These are phyloP conservation scores for Tylochromis polylepis DNA, from an alignment of 2,113 vertebrate species.

Conservation along the genomic window DNA sequence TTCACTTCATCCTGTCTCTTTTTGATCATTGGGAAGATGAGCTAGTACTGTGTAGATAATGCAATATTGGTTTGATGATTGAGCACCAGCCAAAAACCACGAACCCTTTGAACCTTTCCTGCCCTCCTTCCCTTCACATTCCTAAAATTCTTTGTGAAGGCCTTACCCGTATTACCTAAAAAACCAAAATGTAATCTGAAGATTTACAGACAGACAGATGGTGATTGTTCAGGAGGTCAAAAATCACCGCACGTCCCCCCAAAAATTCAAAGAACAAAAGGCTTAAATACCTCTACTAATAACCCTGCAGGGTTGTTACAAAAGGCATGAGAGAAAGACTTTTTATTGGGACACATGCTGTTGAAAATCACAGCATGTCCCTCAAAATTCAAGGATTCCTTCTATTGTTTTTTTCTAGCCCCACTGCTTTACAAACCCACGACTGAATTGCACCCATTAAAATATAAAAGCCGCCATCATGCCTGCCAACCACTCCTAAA, in stretches of 20 bases:
- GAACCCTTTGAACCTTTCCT: conserved; percentile 14
- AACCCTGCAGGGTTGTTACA: conserved; percentile 70
- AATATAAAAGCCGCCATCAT: not conserved
- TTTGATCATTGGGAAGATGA: conserved; percentile 29
- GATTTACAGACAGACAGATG: not conserved
- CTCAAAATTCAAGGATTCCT: not conserved
- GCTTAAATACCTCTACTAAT: conserved; percentile 73
- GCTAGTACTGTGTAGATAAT: conserved; percentile 70
- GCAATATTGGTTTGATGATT: conserved; percentile 62
- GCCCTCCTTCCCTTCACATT: not conserved
- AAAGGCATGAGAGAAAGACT: conserved; percentile 36
- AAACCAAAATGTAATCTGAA: not conserved
- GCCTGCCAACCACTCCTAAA: not conserved
- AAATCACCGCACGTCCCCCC: not conserved
- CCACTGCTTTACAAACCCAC: not conserved
- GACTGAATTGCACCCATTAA: not conserved
- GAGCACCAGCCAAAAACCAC: conserved; percentile 62
- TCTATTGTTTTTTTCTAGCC: not conserved
- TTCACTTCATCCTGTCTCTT: conserved; percentile 40
- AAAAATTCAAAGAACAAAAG: conserved; percentile 27
- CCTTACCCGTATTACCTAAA: not conserved
- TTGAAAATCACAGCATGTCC: not conserved
- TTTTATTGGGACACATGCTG: not conserved
- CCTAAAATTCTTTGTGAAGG: not conserved
- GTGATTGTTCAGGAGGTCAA: conserved; percentile 18